Evolutionary conservation across 2,888 invertebrate genomes (phyloP).

Genomic region (Chaitophorus viminalis): DNA sequence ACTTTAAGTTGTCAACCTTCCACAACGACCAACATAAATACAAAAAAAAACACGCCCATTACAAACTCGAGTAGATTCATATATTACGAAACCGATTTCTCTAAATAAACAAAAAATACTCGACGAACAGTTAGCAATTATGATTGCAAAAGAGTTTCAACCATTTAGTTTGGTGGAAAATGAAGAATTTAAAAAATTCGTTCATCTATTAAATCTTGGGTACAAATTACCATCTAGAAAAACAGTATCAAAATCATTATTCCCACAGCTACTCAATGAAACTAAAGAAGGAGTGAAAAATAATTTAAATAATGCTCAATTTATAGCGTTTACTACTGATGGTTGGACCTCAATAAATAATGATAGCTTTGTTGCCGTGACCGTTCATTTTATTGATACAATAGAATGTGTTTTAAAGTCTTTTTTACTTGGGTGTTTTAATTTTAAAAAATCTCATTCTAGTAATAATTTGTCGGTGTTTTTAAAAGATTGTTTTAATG

Average conservation of each 20-base stretch:
- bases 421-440: slow-evolving; percentile 56
- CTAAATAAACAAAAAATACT: slow-evolving; percentile 22
- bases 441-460: slow-evolving; percentile 49
- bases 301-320: slow-evolving; percentile 28
- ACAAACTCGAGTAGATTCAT: slow-evolving; percentile 24
- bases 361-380: slow-evolving; percentile 30
- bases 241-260: slow-evolving; percentile 61
- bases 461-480: slow-evolving; percentile 48
- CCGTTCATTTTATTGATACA: slow-evolving; percentile 27
- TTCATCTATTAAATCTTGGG: slow-evolving; percentile 61
- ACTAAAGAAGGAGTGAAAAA: slow-evolving; percentile 42
- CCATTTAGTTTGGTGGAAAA: slow-evolving; percentile 63
- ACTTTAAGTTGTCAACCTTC: slow-evolving; percentile 27
- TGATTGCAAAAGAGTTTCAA: slow-evolving; percentile 61
- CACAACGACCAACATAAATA: slow-evolving; percentile 13
- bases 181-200: slow-evolving; percentile 62
- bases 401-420: slow-evolving; percentile 37
- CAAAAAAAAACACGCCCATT: slow-evolving; percentile 15
- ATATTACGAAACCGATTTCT: slow-evolving; percentile 33
- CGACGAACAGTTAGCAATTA: slow-evolving; percentile 32
- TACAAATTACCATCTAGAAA: slow-evolving; percentile 62
- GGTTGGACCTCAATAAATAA: slow-evolving; percentile 39
- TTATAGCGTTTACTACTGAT: slow-evolving; percentile 29
- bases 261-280: slow-evolving; percentile 59
- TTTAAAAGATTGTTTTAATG: slow-evolving; percentile 41